Base-by-base conservation (phyloP, 2,888 invertebrate species). In the Sialis fuliginosa region DNA sequence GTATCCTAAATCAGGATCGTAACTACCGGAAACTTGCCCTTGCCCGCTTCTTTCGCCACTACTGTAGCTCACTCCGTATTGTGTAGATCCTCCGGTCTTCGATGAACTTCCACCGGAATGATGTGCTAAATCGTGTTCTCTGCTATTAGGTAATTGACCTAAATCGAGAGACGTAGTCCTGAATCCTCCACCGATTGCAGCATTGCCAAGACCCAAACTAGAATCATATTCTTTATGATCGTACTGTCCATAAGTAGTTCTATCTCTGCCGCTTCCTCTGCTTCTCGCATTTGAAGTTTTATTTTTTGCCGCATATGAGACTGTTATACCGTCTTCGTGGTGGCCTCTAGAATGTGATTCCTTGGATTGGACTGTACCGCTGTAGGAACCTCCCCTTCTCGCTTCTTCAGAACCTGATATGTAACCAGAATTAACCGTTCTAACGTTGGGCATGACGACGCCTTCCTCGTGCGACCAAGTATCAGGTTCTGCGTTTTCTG, bases 101-200 rank as follows among this genome's bases (percentile, higher is more conserved):
- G 10, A 10, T 7, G 37, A 10, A 30, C 13, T 32, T 39, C 39
- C 32, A 22, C 39, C 32, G 39, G 41, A 8, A 33, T 44, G 8
- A 32, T 43, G 35, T 41, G 46, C 13, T 39, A 44, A 34, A 22
- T 40, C 46, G 6, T 33, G 37, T 31, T 8, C 35, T 35, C 35
- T 4, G 8, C 35, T n/a, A 33, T 44, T 31, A 9, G 32, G 37
- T 45, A 39, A 6, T 10, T 45, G n/a, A 10, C 56, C 55, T 22
- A 62, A 45, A 50, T 59, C 58, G 8, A 60, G 48, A 9, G 57
- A 53, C 22, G 55, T 54, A 2, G 56, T 54, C 35, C 53, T 54
- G 47, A 57, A 58, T n/a, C 59, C 58, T 10, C 59, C 59, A 6
- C 54, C 50, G 9, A 55, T 56, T 2, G 52, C 45, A 12, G 58